Conservation (phyloP, 2,797 vertebrate species). For the Huso huso region DNA sequence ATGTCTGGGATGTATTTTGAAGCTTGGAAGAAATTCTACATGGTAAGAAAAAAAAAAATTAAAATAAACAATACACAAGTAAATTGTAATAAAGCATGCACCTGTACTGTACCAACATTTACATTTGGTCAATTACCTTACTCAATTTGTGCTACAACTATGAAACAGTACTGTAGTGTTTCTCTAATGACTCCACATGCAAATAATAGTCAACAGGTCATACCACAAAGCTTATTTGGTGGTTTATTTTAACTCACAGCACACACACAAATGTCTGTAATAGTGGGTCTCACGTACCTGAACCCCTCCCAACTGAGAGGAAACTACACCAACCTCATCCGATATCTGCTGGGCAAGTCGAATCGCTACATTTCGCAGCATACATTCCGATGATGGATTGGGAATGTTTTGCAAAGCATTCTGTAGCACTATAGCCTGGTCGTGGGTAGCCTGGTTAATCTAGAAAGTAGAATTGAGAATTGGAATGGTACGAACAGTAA, state of each 20-base stretch:
- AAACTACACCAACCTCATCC: conserved; percentile 76
- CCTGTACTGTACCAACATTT: background rate
- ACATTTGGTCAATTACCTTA: too few relatives aligned
- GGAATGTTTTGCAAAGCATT: conserved; percentile 97
- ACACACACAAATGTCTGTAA: conserved; percentile 8
- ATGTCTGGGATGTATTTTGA: conserved; percentile 98
- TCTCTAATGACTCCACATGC: too few relatives aligned
- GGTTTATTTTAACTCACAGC: background rate
- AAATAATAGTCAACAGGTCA: conserved; percentile 6
- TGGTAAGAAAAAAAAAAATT: background rate
- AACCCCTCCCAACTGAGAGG: conserved; percentile 9
- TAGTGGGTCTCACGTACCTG: background rate
- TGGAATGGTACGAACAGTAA: too few relatives aligned
- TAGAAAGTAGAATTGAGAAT: conserved; percentile 38
- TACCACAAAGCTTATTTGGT: background rate
- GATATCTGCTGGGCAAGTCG: conserved; percentile 97
- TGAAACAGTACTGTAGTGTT: too few relatives aligned
- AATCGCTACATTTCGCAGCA: conserved; percentile 96
- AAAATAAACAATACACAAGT: background rate
- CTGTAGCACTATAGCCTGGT: conserved; percentile 96
- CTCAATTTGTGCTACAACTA: too few relatives aligned
- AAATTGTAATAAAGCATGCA: background rate
- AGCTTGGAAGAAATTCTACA: conserved; percentile 74
- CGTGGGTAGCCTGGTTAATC: conserved; percentile 94
- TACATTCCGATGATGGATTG: conserved; percentile 95